Evolutionary conservation across 2,113 vertebrate species (phyloP), one percentile per base, ranked within the genome.

Genomic region (Hiodon alosoides): DNA sequence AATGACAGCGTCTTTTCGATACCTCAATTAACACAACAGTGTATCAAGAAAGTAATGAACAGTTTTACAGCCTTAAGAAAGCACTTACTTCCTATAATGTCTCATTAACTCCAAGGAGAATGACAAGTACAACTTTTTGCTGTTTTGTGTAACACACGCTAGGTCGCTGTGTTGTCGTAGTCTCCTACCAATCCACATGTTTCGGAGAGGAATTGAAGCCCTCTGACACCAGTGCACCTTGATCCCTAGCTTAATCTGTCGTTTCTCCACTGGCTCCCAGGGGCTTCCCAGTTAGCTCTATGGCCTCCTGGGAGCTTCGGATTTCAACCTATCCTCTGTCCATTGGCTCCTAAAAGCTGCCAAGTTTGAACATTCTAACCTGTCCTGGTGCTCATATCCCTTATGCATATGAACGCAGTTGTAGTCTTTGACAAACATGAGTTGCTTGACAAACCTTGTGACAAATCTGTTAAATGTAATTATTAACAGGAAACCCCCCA

Each of bases 1-100:
- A 66, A 67, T 16, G 31, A 50, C 70, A 65, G 11, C 47, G 61
- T 55, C 62, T 67, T 14, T 31, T 55, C 62, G 67, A 74, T 7
- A 31, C 51, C 72, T 75, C 73, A 58, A 68, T 75, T 75, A 68
- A 59, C 46, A 75, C 64, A 64, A 67, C 55, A 67, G 54, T 50
- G 47, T 67, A 48, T 74, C 65, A 57, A 9, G 17, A 17, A 67
- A 16, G 46, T 68, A 75, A 67, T 75, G 65, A 66, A 59, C 13
- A 53, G 73, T 16, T 68, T 68, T 67, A 58, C 64, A 50, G 54
- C 58, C 31, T 7, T 74, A 17, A 67, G 14, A 31, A 75, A 75
- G 17, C 73, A 51, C 64, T 58, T 64, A 64, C 61, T 57, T 54
- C 48, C 70, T 47, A 7, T 60, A 10, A 72, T 52, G 53, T 65